phyloP scores from a whole-genome alignment of 2,113 vertebrate species.

The Marmota monax region DNA sequence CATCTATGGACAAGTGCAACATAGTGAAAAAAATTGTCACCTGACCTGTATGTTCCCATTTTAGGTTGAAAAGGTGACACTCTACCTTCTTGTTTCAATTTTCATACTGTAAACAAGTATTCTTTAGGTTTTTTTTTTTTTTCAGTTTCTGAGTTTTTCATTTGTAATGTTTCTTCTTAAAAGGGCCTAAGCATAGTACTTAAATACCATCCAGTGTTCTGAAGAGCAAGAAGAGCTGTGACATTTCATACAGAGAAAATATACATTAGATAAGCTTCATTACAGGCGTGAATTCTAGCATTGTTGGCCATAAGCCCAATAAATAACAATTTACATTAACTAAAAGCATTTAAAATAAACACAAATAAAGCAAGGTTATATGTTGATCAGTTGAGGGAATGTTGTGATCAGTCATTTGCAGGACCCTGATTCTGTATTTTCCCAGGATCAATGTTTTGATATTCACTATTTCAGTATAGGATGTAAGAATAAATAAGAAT shows the following conservation, averaged over 20 bases:
- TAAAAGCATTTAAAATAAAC: neutral
- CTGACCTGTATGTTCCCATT: neutral
- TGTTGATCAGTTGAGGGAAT: neutral
- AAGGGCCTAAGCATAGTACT: neutral
- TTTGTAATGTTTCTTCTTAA: neutral
- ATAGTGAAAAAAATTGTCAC: neutral
- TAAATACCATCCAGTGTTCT: neutral
- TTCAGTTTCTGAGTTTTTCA: neutral
- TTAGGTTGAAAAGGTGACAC: neutral
- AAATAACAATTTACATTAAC: neutral
- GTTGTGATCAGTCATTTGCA: neutral
- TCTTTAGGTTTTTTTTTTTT: neutral
- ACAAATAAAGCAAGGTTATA: neutral
- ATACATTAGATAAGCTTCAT: neutral
- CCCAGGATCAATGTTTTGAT: neutral
- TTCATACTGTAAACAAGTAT: neutral
- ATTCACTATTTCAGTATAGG: neutral
- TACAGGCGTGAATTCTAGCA: neutral
- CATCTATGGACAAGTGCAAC: neutral
- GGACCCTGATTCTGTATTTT: neutral
- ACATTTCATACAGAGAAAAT: neutral
- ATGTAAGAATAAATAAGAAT: neutral
- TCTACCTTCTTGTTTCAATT: neutral
- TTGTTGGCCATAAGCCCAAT: neutral
- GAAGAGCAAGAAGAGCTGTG: neutral